These are phyloP conservation scores for Campylomormyrus tamandua DNA, from an alignment of 2,113 vertebrate species.

Conservation along the genomic window DNA sequence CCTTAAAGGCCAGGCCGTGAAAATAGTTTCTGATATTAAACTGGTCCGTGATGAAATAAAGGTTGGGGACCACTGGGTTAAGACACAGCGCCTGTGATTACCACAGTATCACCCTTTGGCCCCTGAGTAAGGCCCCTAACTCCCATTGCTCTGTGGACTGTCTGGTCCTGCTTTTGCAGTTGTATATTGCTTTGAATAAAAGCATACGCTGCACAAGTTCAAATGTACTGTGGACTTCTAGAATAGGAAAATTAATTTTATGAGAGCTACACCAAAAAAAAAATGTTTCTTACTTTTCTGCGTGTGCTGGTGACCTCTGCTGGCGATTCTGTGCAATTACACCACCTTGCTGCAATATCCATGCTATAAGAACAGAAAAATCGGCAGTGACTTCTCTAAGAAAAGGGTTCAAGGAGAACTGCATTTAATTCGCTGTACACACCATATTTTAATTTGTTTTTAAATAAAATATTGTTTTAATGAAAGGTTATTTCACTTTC, in stretches of 20 bases:
- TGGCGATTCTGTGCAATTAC: background rate
- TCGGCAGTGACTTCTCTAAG: background rate
- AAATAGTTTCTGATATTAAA: no score
- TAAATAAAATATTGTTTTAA: background rate
- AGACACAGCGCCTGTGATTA: background rate
- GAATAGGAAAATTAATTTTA: background rate
- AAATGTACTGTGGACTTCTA: background rate
- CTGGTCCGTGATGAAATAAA: no score
- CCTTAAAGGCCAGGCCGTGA: no score
- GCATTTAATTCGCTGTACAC: background rate
- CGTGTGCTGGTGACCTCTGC: conserved; percentile 4
- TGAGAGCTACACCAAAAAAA: background rate
- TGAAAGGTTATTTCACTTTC: background rate
- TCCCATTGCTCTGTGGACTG: background rate
- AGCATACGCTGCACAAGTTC: background rate
- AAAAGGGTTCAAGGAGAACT: background rate
- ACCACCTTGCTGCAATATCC: background rate
- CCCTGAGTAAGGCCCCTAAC: background rate
- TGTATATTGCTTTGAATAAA: background rate
- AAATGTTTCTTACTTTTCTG: background rate
- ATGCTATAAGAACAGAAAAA: background rate
- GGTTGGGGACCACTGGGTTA: background rate
- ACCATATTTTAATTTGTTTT: background rate
- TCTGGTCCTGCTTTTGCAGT: background rate
- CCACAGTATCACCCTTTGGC: no score